These are phyloP conservation scores for Leptopterna dolabrata DNA, from an alignment of 2,888 invertebrate species.

Conservation along the genomic window DNA sequence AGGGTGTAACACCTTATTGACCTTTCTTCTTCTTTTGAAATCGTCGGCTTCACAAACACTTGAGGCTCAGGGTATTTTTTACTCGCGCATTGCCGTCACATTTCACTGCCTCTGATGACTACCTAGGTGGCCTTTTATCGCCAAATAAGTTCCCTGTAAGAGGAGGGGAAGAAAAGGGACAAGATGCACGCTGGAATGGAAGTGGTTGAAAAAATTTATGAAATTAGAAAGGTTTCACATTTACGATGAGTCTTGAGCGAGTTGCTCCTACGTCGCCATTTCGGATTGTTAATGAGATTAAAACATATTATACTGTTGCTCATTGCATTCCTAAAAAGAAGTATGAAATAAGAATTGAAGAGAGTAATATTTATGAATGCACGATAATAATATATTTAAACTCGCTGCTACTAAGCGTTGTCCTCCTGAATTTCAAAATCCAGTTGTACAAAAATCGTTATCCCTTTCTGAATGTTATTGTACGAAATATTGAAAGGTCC, in stretches of 20 bases:
- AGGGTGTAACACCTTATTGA: conserved; percentile 29
- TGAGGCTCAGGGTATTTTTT: neutral
- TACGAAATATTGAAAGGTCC: too few relatives aligned
- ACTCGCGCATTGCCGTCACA: neutral
- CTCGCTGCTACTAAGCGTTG: too few relatives aligned
- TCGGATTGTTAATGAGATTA: neutral
- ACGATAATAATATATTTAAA: too few relatives aligned
- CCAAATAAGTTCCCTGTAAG: neutral
- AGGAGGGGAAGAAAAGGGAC: neutral
- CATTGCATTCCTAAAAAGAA: too few relatives aligned
- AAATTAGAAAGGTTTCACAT: neutral
- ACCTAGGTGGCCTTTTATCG: conserved; percentile 25
- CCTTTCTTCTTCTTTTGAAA: conserved; percentile 13
- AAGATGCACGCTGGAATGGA: neutral
- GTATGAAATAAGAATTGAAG: too few relatives aligned
- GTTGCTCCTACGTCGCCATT: neutral
- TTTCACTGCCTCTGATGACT: neutral
- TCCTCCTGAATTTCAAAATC: too few relatives aligned
- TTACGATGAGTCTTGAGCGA: neutral
- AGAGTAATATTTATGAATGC: too few relatives aligned
- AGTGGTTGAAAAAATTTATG: neutral
- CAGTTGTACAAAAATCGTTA: too few relatives aligned
- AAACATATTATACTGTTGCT: too few relatives aligned
- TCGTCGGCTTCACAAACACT: neutral
- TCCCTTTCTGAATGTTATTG: too few relatives aligned